Evolutionary conservation across 2,797 vertebrate genomes (phyloP), one percentile per base, ranked within the genome.

Genomic region (Buphagus erythrorhynchus): DNA sequence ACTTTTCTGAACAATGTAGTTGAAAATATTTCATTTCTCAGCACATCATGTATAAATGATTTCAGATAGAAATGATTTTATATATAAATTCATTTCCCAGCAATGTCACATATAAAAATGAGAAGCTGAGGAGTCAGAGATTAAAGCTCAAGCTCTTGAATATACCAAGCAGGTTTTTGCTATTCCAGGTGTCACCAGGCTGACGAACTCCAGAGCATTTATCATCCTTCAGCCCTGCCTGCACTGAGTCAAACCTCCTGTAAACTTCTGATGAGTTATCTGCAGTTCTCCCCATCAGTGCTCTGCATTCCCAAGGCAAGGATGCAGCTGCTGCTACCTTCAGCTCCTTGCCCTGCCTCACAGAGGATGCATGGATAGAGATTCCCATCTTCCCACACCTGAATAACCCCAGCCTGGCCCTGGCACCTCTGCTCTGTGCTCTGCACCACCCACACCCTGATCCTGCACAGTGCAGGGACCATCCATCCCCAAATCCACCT

Each of bases 391-490:
- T 57, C 67, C n/a, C 24, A 11, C 0, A 3, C 42, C 43, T 86
- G 28, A 5, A 4, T 25, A 10, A 4, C 20, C 22, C 48, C 11
- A 14, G 54, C n/a, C 29, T 13, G 11, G 6, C 26, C 49, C 45
- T 9, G 31, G 22, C 5, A 7, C 25, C 69, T 65, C 69, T 66
- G 69, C 59, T 16, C 38, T 12, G 11, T 29, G 11, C 52, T 5
- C 72, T 71, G 38, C 25, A 33, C 10, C 29, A 42, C 20, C 14
- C 22, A 29, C 1, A 0, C 19, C 10, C 48, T 1, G 4, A 4
- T 49, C 48, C 54, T 66, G 2, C 18, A 3, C n/a, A 11, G 24
- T 0, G 21, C 24, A 25, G 28, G 35, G 42, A 42, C 20, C 45
- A 49, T 8, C 31, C 16, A 6, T 19, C 54, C 57, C 45, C 58